Evolutionary conservation across 2,888 invertebrate genomes (phyloP), one percentile per base, ranked within the genome.

Genomic region (Pristionchus exspectatus): DNA sequence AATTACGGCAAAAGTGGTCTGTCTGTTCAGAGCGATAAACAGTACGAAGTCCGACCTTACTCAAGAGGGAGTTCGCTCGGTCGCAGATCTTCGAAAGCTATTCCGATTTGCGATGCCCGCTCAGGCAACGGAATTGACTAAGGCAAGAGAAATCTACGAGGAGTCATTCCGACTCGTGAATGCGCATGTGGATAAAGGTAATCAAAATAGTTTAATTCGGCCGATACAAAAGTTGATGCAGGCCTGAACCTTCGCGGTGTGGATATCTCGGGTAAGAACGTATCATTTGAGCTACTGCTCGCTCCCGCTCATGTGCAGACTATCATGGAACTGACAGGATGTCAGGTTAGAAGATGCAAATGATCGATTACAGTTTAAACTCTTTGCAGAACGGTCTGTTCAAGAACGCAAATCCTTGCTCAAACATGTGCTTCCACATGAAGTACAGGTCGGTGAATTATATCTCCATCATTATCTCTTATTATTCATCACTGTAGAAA

Each of bases 401-500:
- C 91, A 93, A 92, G 91, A 93, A 94, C 77, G 27, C 30, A 1
- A 85, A 87, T 88, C 93, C 94, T 50, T 95, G 95, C 91, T 95
- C 95, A 2, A 97, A 98, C 94, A 97, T 98, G 97, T 99, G 98
- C 95, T 98, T 97, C 95, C 98, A 99, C 95, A 96, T 96, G n/a
- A 97, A 97, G 94, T 99, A 98, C 95, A 87, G 94, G 92, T 93
- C 86, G 50, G 81, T n/a, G n/a, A n/a, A n/a, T n/a, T n/a, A n/a
- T 10, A 10, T 5, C 54, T 63, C 12, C n/a, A n/a, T n/a, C n/a
- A n/a, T 50, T 10, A 9, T 50, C 44, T 38, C 2, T 33, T 14
- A 3, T 44, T 72, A 44, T n/a, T 33, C 14, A 14, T 27, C 72
- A 18, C n/a, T n/a, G n/a, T n/a, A n/a, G n/a, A n/a, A n/a, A n/a